phyloP scores from a whole-genome alignment of 2,113 vertebrate genomes.

The Cervus canadensis region DNA sequence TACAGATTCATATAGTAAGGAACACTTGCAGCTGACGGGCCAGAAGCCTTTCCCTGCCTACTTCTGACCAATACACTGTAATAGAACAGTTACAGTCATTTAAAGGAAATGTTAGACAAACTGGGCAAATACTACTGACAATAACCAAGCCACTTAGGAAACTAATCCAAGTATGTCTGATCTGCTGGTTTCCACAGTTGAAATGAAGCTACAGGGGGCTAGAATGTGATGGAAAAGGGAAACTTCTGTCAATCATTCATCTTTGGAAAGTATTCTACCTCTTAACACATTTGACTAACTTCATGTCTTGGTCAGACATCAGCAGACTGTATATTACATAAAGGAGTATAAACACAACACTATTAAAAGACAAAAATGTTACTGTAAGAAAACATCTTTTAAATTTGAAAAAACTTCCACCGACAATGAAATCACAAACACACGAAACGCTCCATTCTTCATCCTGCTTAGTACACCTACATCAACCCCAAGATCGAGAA shows the following conservation, averaged over 20 bases:
- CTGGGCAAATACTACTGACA: not conserved
- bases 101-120: constrained; percentile 6
- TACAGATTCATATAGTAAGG: not conserved
- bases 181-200: not conserved
- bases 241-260: not conserved
- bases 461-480: constrained; percentile 81
- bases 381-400: not conserved
- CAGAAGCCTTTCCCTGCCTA: not conserved
- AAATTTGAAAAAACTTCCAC: not conserved
- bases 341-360: not conserved
- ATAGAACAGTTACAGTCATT: not conserved
- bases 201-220: not conserved
- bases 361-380: not conserved
- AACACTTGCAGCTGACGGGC: not conserved
- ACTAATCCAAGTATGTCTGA: not conserved
- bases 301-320: not conserved
- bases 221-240: not conserved
- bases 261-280: not conserved
- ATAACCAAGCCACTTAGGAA: not conserved
- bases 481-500: constrained; percentile 96
- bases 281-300: constrained; percentile 7
- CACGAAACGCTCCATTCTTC: not conserved
- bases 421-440: not conserved
- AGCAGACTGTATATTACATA: not conserved
- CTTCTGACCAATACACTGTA: not conserved